These are phyloP conservation scores for Brachionus angularis DNA, from an alignment of 1,140 invertebrate species.

Conservation along the genomic window DNA sequence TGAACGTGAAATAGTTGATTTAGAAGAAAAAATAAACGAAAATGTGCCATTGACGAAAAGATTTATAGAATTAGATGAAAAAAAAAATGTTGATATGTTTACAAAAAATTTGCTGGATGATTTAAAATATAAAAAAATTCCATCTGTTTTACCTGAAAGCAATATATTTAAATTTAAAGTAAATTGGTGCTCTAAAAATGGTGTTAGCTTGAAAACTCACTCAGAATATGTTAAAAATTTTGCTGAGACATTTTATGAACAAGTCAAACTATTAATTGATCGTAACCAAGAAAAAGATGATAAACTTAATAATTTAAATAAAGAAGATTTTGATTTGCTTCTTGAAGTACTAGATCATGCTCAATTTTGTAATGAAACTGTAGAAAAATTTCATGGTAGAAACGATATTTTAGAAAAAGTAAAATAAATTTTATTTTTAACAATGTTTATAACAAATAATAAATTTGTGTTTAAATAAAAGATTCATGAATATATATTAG, in stretches of 20 bases:
- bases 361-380: conserved; percentile 30
- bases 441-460: not conserved
- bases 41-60: conserved; percentile 62
- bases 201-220: not conserved
- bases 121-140: conserved; percentile 44
- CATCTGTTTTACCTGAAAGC: not conserved
- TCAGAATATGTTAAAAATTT: conserved; percentile 32
- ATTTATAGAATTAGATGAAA: conserved; percentile 2
- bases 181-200: conserved; percentile 10
- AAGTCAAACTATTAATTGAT: conserved; percentile 37
- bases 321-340: conserved; percentile 1
- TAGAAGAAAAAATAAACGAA: conserved; percentile 2
- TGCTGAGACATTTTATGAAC: conserved; percentile 9
- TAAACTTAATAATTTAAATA: not conserved
- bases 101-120: conserved; percentile 18
- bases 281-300: not conserved
- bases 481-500: not conserved
- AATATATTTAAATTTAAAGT: conserved; percentile 44
- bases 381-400: conserved; percentile 43
- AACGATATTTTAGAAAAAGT: not conserved
- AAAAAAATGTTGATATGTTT: not conserved
- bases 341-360: conserved; percentile 44
- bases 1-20: conserved; percentile 31
- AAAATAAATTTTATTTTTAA: not conserved
- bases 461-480: not conserved